A percentile compares a stretch with the other conserved stretches of the same genome.
phyloP scores from a whole-genome alignment of 2,797 vertebrate genomes.

The Coccyzus lansbergi region DNA sequence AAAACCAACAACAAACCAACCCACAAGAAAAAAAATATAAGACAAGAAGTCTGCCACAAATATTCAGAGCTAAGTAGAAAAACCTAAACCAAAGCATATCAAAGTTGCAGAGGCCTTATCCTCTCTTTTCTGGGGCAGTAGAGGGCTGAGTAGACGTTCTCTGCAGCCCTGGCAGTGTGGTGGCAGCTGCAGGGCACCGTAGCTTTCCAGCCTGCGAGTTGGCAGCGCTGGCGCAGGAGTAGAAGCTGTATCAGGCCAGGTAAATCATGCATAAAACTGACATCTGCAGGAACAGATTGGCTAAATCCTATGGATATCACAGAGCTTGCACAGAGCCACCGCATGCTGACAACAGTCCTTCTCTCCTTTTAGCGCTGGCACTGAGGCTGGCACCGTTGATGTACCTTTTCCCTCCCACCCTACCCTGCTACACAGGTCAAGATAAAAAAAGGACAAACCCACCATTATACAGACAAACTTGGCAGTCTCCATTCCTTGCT shows the following conservation, averaged over 20 bases:
- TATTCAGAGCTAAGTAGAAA: neutral
- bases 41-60: neutral
- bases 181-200: rapidly evolving
- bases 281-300: conserved; percentile 67
- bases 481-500: neutral
- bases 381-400: neutral
- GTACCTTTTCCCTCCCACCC: rapidly evolving
- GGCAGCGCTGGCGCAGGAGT: neutral
- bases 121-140: neutral
- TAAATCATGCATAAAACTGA: conserved; percentile 59
- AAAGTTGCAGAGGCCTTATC: neutral
- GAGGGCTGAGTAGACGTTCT: neutral
- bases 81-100: neutral
- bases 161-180: neutral
- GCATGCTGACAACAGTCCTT: rapidly evolving
- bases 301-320: conserved; percentile 33
- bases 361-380: neutral
- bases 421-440: neutral
- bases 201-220: neutral
- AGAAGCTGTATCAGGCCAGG: neutral
- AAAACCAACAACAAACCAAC: too few species aligned
- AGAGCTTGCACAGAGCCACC: neutral
- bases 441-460: neutral
- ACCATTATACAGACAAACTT: neutral
- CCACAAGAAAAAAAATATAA: too few species aligned